Evolutionary conservation across 92 coral and sea anemone species (phyloP).

Genomic region (Palythoa grandis): DNA sequence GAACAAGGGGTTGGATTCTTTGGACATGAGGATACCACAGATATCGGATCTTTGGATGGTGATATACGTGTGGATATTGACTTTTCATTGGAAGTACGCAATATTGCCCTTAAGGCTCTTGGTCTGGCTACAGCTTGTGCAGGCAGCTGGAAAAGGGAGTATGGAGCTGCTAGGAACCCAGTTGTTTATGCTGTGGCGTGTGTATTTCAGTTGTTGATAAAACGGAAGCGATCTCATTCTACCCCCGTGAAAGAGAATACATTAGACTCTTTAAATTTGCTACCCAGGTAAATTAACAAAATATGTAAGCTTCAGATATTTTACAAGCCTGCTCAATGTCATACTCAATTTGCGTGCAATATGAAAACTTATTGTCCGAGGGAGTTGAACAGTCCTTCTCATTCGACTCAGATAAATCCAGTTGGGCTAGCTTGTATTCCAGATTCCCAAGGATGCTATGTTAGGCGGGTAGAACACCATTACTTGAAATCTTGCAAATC

Average conservation of each 20-base stretch:
- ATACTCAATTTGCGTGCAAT: background rate
- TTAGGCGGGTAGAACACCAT: no score
- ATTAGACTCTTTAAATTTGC: constrained; percentile 30
- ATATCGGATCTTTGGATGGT: constrained; percentile 45
- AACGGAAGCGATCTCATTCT: constrained; percentile 37
- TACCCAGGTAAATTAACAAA: constrained; percentile 30
- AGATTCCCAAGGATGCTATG: no score
- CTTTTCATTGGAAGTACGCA: constrained; percentile 68
- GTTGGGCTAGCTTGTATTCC: no score
- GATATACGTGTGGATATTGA: constrained; percentile 58
- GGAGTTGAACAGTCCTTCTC: no score
- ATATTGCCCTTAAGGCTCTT: constrained; percentile 75
- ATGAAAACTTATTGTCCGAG: background rate
- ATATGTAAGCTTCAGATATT: background rate
- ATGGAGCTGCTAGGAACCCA: constrained; percentile 62
- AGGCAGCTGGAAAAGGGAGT: constrained; percentile 76
- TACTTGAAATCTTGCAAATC: no score
- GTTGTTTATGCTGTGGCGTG: constrained; percentile 64
- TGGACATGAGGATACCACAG: constrained; percentile 56
- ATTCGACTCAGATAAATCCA: no score
- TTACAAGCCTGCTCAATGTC: background rate
- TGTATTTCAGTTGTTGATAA: constrained; percentile 62
- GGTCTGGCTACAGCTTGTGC: constrained; percentile 84
- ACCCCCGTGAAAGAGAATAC: constrained; percentile 16
- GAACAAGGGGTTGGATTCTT: constrained; percentile 79